Conservation (phyloP, 37 sponge, comb jelly and placozoan genomes). For the Tethya wilhelma region DNA sequence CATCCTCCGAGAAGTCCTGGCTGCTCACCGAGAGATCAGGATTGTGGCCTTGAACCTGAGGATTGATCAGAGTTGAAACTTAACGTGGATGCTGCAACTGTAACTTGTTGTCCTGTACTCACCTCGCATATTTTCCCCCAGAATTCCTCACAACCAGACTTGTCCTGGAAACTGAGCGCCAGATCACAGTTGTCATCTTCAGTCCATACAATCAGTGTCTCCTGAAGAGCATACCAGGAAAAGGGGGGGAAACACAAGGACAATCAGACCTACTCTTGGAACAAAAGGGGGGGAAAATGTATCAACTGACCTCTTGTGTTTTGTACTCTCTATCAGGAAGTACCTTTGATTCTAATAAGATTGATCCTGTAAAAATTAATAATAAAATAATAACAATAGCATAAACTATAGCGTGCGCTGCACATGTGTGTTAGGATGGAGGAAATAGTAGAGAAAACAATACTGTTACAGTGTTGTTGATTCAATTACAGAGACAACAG, state of each 20-base stretch:
- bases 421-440: no score
- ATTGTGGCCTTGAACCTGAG: slow-evolving; percentile 58
- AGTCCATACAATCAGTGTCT: slow-evolving; percentile 94
- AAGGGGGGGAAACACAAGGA: not conserved
- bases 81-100: not conserved
- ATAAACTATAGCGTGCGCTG: no score
- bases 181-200: slow-evolving; percentile 84
- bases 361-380: slow-evolving; percentile 80
- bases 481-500: no score
- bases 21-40: slow-evolving; percentile 12
- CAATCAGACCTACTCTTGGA: no score
- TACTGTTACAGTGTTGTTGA: no score
- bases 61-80: not conserved
- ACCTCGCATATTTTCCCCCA: slow-evolving; percentile 94
- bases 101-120: not conserved
- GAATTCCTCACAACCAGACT: slow-evolving; percentile 91
- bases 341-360: slow-evolving; percentile 90
- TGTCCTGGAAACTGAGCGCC: slow-evolving; percentile 97
- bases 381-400: no score
- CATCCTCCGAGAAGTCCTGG: slow-evolving; percentile 41
- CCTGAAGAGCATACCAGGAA: slow-evolving; percentile 31
- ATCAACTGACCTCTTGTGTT: slow-evolving; percentile 71
- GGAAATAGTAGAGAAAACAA: no score
- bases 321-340: slow-evolving; percentile 75
- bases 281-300: not conserved